These are phyloP conservation scores for Lithobates pipiens DNA, from an alignment of 2,797 vertebrate genomes.

Conservation along the genomic window DNA sequence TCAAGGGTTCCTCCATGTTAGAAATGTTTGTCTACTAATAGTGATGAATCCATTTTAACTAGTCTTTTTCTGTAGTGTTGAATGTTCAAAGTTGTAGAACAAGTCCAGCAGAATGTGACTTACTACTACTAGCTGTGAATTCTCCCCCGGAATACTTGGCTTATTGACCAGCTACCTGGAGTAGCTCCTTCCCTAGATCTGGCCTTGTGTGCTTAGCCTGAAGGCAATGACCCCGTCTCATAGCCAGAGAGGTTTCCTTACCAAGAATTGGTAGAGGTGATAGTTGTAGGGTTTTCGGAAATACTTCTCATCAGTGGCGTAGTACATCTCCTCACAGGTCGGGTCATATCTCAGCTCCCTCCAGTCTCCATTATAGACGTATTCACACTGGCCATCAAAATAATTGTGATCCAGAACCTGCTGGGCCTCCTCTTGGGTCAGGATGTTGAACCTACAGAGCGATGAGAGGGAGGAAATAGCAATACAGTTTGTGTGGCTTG, in stretches of 20 bases:
- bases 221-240: no score
- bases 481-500: no score
- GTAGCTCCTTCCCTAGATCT: background rate
- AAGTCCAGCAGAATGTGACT: no score
- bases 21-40: no score
- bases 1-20: no score
- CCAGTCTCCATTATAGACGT: slow-evolving; percentile 94
- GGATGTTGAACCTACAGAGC: slow-evolving; percentile 81
- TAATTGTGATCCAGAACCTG: slow-evolving; percentile 80
- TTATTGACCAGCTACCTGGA: no score
- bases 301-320: slow-evolving; percentile 88
- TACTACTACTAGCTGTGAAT: no score
- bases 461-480: background rate
- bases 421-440: slow-evolving; percentile 76
- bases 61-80: no score
- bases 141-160: no score
- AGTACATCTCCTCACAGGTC: slow-evolving; percentile 85
- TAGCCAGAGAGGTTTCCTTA: slow-evolving; percentile 65
- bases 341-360: slow-evolving; percentile 84
- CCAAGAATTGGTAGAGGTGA: slow-evolving; percentile 86
- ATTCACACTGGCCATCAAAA: slow-evolving; percentile 88
- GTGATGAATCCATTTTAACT: no score
- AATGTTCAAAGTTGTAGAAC: no score
- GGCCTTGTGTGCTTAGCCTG: no score
- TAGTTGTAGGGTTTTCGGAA: slow-evolving; percentile 93